Conservation (phyloP, 2,113 vertebrate species). For the Caracal caracal region DNA sequence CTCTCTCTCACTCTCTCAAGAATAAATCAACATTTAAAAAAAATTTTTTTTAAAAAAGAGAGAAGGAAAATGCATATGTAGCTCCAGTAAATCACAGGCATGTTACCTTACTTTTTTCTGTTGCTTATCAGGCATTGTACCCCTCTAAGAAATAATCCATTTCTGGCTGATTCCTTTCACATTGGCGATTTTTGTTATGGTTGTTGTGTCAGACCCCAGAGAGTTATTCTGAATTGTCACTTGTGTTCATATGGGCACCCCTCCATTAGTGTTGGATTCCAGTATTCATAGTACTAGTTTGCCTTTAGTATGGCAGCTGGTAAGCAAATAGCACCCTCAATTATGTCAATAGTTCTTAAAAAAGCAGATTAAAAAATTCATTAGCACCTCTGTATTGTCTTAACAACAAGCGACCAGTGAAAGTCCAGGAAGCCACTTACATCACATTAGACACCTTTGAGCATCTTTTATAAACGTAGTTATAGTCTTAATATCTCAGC, state of each 20-base stretch:
- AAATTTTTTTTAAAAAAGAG: neutral
- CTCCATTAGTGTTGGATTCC: neutral
- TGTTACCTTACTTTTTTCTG: neutral
- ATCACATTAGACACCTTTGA: neutral
- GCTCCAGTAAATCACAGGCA: neutral
- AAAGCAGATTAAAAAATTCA: neutral
- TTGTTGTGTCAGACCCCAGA: slow-evolving; percentile 29
- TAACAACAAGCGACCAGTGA: neutral
- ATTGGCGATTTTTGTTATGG: neutral
- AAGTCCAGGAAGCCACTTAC: neutral
- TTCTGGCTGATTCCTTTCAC: neutral
- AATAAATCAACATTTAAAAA: no score
- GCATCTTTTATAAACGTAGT: neutral
- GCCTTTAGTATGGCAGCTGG: neutral
- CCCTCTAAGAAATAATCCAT: neutral
- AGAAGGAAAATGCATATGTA: neutral
- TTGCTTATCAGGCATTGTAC: neutral
- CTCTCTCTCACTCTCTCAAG: no score
- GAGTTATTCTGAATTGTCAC: neutral
- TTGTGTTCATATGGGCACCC: neutral
- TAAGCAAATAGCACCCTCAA: neutral
- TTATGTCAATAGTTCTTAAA: neutral
- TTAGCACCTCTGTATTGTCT: neutral
- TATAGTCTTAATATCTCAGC: neutral
- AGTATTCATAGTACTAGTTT: neutral